Evolutionary conservation across 2,113 vertebrate genomes (phyloP).

Genomic region (Elachura formosa): DNA sequence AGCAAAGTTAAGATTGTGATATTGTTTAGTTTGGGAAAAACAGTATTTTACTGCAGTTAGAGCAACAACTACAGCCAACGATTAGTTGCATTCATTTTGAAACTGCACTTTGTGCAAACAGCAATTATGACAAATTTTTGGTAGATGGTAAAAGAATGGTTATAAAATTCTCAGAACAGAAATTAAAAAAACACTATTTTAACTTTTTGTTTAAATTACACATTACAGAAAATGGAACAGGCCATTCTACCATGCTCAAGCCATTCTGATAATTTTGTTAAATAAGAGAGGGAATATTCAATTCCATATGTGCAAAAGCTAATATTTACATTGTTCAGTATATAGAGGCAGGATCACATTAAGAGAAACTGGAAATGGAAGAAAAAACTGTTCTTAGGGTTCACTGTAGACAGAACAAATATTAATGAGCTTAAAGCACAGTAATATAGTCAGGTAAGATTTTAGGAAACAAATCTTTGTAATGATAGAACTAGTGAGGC

Average conservation of each 20-base stretch:
- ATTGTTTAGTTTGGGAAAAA: not conserved
- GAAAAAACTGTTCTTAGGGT: not conserved
- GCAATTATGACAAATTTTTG: not conserved
- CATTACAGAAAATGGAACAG: not conserved
- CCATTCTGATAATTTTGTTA: not conserved
- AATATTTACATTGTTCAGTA: constrained; percentile 44
- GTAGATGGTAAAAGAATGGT: not conserved
- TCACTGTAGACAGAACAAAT: not conserved
- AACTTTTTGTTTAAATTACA: not conserved
- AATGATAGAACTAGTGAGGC: not conserved
- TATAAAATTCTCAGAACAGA: not conserved
- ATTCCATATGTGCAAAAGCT: not conserved
- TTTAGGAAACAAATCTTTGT: not conserved
- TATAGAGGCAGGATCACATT: not conserved
- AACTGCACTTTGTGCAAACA: not conserved
- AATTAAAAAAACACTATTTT: not conserved
- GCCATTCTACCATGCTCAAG: not conserved
- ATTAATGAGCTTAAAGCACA: not conserved
- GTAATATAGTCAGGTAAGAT: not conserved
- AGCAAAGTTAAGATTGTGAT: not conserved
- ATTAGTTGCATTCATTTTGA: not conserved
- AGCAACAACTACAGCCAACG: not conserved
- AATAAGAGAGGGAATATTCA: not conserved
- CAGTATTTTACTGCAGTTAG: not conserved
- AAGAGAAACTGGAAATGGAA: not conserved